Evolutionary conservation across 2,888 invertebrate species (phyloP).

Genomic region (Odiellus spinosus): DNA sequence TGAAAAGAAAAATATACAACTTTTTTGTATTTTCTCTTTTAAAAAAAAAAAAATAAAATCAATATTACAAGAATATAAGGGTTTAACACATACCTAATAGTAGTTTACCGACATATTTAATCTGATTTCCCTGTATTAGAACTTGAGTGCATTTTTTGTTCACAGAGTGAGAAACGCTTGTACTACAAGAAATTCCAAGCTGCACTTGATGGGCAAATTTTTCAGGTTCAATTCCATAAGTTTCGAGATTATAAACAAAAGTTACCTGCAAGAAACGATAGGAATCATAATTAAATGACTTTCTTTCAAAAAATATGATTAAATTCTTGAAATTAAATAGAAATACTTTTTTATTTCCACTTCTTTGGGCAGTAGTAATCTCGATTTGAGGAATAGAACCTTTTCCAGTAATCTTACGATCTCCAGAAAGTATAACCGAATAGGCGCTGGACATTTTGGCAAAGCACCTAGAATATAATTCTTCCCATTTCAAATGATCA

Average conservation of each 20-base stretch:
- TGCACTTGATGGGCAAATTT: conserved; percentile 29
- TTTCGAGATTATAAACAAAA: conserved; percentile 70
- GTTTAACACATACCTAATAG: conserved; percentile 33
- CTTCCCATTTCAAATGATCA: not conserved
- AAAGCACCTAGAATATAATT: conserved; percentile 33
- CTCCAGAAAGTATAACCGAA: conserved; percentile 39
- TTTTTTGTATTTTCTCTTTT: too few relatives aligned
- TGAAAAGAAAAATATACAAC: too few relatives aligned
- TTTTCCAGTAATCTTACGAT: conserved; percentile 39
- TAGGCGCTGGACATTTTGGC: conserved; percentile 54
- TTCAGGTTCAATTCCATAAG: conserved; percentile 61
- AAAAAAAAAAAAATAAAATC: not conserved
- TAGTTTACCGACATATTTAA: conserved; percentile 41
- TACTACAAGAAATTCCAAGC: conserved; percentile 13
- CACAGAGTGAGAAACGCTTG: conserved; percentile 7
- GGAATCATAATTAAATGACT: too few relatives aligned
- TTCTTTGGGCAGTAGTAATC: conserved; percentile 57
- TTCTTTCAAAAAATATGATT: too few relatives aligned
- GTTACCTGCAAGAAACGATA: conserved; percentile 51
- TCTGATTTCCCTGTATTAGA: conserved; percentile 80
- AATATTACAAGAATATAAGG: too few relatives aligned
- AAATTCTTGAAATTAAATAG: too few relatives aligned
- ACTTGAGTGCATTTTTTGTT: conserved; percentile 38
- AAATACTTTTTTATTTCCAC: conserved; percentile 69
- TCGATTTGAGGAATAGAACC: conserved; percentile 59